Percentiles rank a stretch among this genome's conserved stretches.
These are phyloP conservation scores for Macropis europaea DNA, from an alignment of 2,888 invertebrate species.

Conservation along the genomic window DNA sequence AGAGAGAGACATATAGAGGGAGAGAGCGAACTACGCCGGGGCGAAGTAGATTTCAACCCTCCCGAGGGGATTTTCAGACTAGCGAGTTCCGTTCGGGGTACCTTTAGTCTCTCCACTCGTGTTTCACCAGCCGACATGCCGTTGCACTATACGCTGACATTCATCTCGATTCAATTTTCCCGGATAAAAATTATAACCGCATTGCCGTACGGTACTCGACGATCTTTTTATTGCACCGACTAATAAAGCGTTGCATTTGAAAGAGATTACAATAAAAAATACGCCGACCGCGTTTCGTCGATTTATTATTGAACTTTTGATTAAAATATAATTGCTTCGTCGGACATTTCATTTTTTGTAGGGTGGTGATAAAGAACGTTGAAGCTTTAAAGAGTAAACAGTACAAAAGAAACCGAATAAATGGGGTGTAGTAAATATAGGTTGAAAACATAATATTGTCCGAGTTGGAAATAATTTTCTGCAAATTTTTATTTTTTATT, in stretches of 20 bases:
- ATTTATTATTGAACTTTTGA: no score
- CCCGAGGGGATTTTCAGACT: constrained; percentile 53
- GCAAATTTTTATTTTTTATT: no score
- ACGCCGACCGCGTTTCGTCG: no score
- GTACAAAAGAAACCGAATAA: no score
- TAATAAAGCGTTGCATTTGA: neutral
- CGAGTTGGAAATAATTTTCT: no score
- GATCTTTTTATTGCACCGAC: neutral
- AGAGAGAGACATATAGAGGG: no score
- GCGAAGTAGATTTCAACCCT: constrained; percentile 58
- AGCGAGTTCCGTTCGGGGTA: constrained; percentile 41
- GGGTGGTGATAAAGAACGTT: no score
- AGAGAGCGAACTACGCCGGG: constrained; percentile 23
- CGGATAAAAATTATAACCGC: constrained; percentile 53
- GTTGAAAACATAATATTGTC: no score
- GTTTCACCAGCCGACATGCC: constrained; percentile 37
- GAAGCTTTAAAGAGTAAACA: no score
- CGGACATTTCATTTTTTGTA: no score
- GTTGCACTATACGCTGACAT: constrained; percentile 28
- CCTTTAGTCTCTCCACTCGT: constrained; percentile 39
- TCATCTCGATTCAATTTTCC: constrained; percentile 57
- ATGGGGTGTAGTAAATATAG: no score
- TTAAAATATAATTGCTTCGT: no score
- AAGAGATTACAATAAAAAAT: neutral
- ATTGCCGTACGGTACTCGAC: constrained; percentile 1